Evolutionary conservation across 2,888 invertebrate species (phyloP), one percentile per base, ranked within the genome.

Genomic region (Dysmachus trigonus): DNA sequence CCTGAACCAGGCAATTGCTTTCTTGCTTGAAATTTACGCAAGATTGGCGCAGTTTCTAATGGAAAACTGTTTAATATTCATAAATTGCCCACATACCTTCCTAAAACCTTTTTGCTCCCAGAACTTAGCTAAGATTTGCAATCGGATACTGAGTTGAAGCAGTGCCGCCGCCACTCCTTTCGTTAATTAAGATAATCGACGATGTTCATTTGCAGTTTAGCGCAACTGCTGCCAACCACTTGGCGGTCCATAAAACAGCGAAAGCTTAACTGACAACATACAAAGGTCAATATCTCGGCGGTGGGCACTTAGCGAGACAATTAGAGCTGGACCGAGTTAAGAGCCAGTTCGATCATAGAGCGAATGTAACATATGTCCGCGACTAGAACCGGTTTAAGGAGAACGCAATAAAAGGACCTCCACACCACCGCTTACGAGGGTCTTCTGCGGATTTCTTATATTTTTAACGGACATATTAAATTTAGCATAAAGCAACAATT

Each of bases 281-380:
- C 62, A 81, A 62, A 81, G 81, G 81, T 81, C 81, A 81, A 81
- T 81, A 81, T 81, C 81, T 81, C 15, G 31, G 51, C 33, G 31
- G 33, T 81, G 81, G 53, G 35, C 62, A 81, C 53, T 62, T 62
- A 62, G 51, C 35, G 33, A 81, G 53, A 51, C 81, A 81, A 81
- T 81, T 81, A 81, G 33, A 81, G 8, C 33, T 81, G 6, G 18
- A 7, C 33, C 62, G 47, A 53, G 15, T 31, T 81, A 31, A n/a
- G n/a, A 51, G 7, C 6, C 2, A n/a, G n/a, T 8, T 15, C 81
- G 31, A 53, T 53, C 47, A 51, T 31, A 51, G 51, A 53, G 7
- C 53, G 31, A 79, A 53, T 79, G 51, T 51, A 10, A 38, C 13
- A n/a, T n/a, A n/a, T n/a, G n/a, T 10, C 10, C 38, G 10, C 38